Base-by-base conservation (phyloP, 1,140 invertebrate genomes). In the Drosophila littoralis region DNA sequence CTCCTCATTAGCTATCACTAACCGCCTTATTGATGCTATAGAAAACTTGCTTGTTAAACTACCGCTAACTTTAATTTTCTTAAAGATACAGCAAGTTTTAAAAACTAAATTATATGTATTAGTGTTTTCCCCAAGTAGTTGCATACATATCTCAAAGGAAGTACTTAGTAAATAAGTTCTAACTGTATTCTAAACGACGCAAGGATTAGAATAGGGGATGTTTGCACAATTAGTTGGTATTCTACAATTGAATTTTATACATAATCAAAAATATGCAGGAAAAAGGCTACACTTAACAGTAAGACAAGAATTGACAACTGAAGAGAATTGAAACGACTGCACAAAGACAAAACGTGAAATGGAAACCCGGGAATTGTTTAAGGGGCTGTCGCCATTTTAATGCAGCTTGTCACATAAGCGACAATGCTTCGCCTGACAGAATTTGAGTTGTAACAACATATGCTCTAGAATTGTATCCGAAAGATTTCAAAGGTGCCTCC, bases 331-430 rank as follows among this genome's bases (percentile, higher is more conserved):
- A 28, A 0, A 28, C 22, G 4, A 28, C 22, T 28, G 22, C 22
- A 28, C 22, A 28, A 28, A 28, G 22, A 28, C 22, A 28, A 28
- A 28, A 28, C 22, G 22, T 28, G 22, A 35, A 13, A 40, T 28
- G 36, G 10, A 13, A 57, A 55, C 35, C 32, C 15, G 1, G 17
- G 51, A 42, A 75, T 70, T 36, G 43, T 22, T 57, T 35, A n/a
- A 74, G 76, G 59, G 72, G 77, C 73, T 59, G 73, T 69, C 63
- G 77, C 63, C 83, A 81, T 85, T 79, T 86, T 75, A 17, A 65
- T 50, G 38, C 36, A 9, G 7, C 33, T 42, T 58, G 42, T 63
- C 32, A 69, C 52, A 60, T 38, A 46, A 1, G 9, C 32, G 9
- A 58, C 35, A 2, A 13, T 42, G 36, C 22, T 28, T 36, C 28